Base-by-base conservation (phyloP, 2,113 vertebrate genomes). In the Polypterus senegalus region DNA sequence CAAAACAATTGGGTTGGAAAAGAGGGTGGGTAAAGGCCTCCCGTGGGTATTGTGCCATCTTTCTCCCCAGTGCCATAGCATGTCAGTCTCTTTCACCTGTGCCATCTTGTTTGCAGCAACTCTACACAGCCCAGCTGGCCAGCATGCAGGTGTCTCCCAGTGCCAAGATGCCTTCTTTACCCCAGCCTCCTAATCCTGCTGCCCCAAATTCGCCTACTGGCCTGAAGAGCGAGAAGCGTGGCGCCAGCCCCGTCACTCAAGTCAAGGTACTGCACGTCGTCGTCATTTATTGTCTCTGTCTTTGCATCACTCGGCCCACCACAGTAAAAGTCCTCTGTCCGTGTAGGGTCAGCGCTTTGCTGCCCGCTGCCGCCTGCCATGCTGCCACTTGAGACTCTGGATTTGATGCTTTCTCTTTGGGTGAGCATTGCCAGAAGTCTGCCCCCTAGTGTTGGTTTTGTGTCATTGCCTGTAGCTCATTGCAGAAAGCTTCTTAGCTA, bases 81-180 rank as follows among this genome's bases (percentile, higher is more conserved):
- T 71, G 75, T 83, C 74, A 54, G 65, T 75, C 62, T 77, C 80
- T 80, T 71, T 75, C 65, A 68, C 57, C 82, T 74, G 77, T 76
- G 75, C 76, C 66, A 73, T 81, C 76, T 79, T 82, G 60, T 84
- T 87, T 81, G 69, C 88, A 99, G 96, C 96, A 99, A 84, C 87
- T 99, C 80, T 99, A 99, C 71, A 93, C 96, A 61, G 92, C 96
- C 81, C 96, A 99, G 82, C 85, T 99, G 78, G 93, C 96, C 89
- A 95, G 87, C 88, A 98, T 99, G 96, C 96, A 99, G 83, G 89
- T 95, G 83, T 99, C 96, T 81, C 96, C 96, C 70, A 93, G 95
- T 86, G 89, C 93, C 85, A 99, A 99, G 86, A 94, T 99, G 88
- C 88, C 93, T 64, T 91, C 89, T 44, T 91, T 93, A 77, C 91